A percentile compares a stretch with the other conserved stretches of the same genome.
Evolutionary conservation across 2,888 invertebrate genomes (phyloP).

Genomic region (Amphimallon solstitiale): DNA sequence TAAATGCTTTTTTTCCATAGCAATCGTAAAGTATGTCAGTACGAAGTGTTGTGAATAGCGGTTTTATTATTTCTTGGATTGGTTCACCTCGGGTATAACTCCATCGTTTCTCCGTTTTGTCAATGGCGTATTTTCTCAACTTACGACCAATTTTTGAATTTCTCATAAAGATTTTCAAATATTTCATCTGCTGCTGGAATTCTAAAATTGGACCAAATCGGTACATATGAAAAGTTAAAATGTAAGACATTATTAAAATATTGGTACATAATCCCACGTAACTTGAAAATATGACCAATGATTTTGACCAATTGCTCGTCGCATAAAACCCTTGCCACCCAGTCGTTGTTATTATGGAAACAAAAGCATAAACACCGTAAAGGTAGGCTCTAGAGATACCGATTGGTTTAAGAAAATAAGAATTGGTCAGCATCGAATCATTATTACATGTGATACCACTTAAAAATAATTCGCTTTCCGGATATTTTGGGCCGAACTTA

Average conservation of each 20-base stretch:
- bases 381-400: constrained; percentile 16
- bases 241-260: constrained; percentile 3
- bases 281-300: neutral
- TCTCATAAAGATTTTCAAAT: constrained; percentile 34
- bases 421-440: constrained; percentile 19
- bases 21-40: constrained; percentile 43
- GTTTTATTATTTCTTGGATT: constrained; percentile 5
- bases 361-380: constrained; percentile 20
- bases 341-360: constrained; percentile 17
- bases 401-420: constrained; percentile 27
- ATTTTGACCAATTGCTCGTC: neutral
- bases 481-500: constrained; percentile 5
- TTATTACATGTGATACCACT: neutral
- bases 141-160: constrained; percentile 11
- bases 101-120: constrained; percentile 40
- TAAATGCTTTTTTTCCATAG: constrained; percentile 36
- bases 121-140: constrained; percentile 32
- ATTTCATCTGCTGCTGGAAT: constrained; percentile 38
- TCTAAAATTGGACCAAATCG: constrained; percentile 8
- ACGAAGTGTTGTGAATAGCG: constrained; percentile 32
- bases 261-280: constrained; percentile 10
- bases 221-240: constrained; percentile 10
- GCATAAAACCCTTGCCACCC: constrained; percentile 34
- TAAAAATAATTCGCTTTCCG: neutral
- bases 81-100: constrained; percentile 22